Evolutionary conservation across 2,797 vertebrate species (phyloP).

Genomic region (Okamejei kenojei): DNA sequence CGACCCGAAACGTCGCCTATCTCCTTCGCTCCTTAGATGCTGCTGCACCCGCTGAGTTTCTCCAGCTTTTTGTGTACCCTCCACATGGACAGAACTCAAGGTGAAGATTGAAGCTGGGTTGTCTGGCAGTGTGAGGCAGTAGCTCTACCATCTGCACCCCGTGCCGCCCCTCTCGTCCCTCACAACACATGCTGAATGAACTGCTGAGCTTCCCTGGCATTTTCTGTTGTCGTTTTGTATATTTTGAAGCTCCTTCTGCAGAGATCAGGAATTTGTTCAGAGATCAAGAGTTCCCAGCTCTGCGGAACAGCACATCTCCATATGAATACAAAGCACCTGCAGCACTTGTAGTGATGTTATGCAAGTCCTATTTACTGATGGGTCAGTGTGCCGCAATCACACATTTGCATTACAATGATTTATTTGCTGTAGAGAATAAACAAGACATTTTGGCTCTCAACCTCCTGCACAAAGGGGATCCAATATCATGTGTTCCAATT

Average conservation of each 20-base stretch:
- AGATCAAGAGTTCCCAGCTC: background rate
- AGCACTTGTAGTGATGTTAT: background rate
- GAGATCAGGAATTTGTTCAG: background rate
- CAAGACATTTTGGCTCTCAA: conserved; percentile 7
- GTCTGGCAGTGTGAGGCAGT: no score
- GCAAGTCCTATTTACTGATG: background rate
- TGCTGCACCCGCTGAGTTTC: no score
- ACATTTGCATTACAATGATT: conserved; percentile 15
- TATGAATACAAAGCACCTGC: background rate
- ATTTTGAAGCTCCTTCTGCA: background rate
- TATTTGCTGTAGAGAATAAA: background rate
- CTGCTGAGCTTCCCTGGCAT: no score
- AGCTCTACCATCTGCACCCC: no score
- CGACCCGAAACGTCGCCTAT: no score
- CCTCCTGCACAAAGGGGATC: background rate
- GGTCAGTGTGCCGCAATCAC: background rate
- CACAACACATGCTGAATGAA: no score
- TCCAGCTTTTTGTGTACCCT: no score
- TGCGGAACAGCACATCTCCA: background rate
- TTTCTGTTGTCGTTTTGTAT: no score
- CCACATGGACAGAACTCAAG: no score
- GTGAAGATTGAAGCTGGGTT: no score
- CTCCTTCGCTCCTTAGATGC: no score
- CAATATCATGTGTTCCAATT: background rate
- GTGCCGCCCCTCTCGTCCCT: no score